phyloP scores from a whole-genome alignment of 2,113 vertebrate species.

The Pelmatolapia mariae region DNA sequence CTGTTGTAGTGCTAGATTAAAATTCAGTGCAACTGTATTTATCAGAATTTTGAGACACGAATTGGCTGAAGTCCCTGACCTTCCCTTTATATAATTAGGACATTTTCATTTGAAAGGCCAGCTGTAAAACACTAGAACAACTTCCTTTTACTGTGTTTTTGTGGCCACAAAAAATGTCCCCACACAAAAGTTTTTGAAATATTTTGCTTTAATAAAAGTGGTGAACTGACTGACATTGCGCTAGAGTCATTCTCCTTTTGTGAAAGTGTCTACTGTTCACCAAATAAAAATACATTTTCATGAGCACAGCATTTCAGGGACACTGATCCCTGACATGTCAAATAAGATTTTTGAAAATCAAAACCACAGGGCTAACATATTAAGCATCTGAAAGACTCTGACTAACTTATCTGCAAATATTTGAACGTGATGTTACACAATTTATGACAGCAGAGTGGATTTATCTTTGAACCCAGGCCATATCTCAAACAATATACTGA shows the following conservation, averaged over 20 bases:
- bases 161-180: not conserved
- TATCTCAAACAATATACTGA: no score
- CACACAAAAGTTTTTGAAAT: not conserved
- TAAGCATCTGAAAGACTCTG: not conserved
- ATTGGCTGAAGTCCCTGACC: not conserved
- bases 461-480: not conserved
- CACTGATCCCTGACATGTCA: not conserved
- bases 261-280: not conserved
- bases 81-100: not conserved
- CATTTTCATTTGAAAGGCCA: not conserved
- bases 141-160: not conserved
- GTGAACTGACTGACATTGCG: rapidly evolving
- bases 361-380: not conserved
- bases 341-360: not conserved
- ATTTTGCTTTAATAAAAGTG: not conserved
- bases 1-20: not conserved
- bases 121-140: not conserved
- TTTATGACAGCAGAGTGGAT: not conserved
- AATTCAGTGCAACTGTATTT: not conserved
- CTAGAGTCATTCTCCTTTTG: not conserved
- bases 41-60: not conserved
- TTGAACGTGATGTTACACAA: not conserved
- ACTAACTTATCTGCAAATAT: rapidly evolving
- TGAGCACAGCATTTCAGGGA: not conserved
- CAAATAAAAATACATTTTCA: not conserved